Conservation (phyloP, 2,113 vertebrate genomes). For the Apus apus region DNA sequence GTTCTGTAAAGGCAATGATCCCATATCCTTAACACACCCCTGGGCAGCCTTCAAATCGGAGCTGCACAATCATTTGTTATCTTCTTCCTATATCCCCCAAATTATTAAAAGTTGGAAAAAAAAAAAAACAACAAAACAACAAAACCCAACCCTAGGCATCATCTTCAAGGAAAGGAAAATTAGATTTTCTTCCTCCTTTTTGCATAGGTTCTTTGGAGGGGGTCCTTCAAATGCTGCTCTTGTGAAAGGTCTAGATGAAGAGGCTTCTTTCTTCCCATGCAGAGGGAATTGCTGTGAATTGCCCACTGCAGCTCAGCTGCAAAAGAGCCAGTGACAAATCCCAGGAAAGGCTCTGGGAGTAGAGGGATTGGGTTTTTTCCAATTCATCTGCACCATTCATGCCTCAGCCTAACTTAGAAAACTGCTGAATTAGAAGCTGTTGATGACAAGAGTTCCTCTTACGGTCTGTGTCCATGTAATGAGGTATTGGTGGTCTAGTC, state of each 20-base stretch:
- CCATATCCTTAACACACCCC: not conserved
- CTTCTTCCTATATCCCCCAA: not conserved
- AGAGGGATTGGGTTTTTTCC: not conserved
- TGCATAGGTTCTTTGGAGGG: not conserved
- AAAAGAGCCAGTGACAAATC: not conserved
- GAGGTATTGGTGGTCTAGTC: not conserved
- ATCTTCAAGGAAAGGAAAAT: not conserved
- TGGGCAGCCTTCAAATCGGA: not conserved
- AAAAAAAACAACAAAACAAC: not conserved
- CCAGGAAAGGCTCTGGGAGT: not conserved
- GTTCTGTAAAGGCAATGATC: not conserved
- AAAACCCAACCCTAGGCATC: not conserved
- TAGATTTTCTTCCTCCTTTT: not conserved
- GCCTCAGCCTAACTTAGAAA: not conserved
- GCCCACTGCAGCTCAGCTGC: not conserved
- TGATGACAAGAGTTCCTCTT: not conserved
- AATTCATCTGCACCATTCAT: rapidly evolving
- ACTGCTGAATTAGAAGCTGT: not conserved
- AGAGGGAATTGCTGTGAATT: not conserved
- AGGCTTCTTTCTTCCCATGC: not conserved
- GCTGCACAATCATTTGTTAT: not conserved
- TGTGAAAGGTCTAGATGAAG: not conserved
- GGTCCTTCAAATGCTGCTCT: not conserved
- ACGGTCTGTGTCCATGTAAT: not conserved
- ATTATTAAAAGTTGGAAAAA: not conserved